Evolutionary conservation across 2,888 invertebrate species (phyloP).

Genomic region (Cremastinae sp.): DNA sequence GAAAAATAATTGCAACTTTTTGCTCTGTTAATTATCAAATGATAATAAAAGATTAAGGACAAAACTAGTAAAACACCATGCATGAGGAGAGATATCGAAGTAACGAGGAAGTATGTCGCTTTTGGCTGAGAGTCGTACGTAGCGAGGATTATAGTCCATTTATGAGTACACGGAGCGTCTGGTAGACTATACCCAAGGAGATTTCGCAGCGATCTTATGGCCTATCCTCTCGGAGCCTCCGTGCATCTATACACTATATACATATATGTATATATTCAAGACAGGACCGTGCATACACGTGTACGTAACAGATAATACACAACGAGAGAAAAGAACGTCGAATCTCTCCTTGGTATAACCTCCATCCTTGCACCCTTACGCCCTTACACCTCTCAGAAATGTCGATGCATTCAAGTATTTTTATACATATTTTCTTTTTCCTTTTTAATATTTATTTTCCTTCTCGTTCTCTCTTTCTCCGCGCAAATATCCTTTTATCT

Average conservation of each 20-base stretch:
- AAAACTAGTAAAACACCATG: no score
- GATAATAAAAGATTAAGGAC: not conserved
- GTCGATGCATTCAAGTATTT: slow-evolving; percentile 22
- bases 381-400: slow-evolving; percentile 9
- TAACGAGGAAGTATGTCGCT: not conserved
- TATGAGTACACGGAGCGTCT: slow-evolving; percentile 19
- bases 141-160: slow-evolving; percentile 12
- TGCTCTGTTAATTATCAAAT: not conserved
- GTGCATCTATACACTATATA: no score
- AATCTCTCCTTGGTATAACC: not conserved
- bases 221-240: slow-evolving; percentile 32
- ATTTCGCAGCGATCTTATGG: slow-evolving; percentile 47
- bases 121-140: not conserved
- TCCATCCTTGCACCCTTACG: slow-evolving; percentile 3
- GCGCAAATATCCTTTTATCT: slow-evolving; percentile 34
- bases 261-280: slow-evolving; percentile 17
- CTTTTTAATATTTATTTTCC: slow-evolving; percentile 17
- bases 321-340: slow-evolving; percentile 19
- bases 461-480: slow-evolving; percentile 34
- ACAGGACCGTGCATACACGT: slow-evolving; percentile 36
- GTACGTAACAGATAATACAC: slow-evolving; percentile 20
- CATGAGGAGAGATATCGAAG: no score
- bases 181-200: slow-evolving; percentile 21
- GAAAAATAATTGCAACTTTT: no score
- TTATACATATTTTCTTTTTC: slow-evolving; percentile 18